Percentiles rank a stretch among this genome's conserved stretches.
Conservation (phyloP, 2,113 vertebrate species). For the Trematomus loennbergii region DNA sequence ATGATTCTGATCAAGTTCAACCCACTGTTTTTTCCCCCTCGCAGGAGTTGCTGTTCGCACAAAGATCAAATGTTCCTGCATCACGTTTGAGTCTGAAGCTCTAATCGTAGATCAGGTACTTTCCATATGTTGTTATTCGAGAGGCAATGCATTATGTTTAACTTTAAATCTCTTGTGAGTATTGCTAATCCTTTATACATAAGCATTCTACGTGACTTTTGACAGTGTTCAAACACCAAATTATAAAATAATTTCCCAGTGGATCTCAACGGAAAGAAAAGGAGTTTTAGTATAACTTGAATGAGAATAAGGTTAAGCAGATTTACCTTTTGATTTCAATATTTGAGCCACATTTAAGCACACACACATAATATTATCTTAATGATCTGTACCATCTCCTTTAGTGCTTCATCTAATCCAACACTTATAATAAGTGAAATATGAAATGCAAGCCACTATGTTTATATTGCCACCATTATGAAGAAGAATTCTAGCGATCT, state of each 20-base stretch:
- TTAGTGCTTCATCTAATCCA: not conserved
- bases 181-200: not conserved
- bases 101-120: conserved; percentile 15
- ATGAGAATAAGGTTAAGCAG: not conserved
- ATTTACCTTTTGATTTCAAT: not conserved
- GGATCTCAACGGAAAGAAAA: not conserved
- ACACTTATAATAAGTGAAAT: not conserved
- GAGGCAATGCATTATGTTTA: conserved; percentile 7
- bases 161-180: not conserved
- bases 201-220: not conserved
- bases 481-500: not conserved
- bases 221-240: not conserved
- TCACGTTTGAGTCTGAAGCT: conserved; percentile 11
- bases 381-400: not conserved
- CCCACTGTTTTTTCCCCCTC: conserved; percentile 1
- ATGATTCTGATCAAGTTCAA: conserved; percentile 39
- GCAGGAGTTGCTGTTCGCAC: not conserved
- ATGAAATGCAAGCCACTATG: not conserved
- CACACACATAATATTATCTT: not conserved
- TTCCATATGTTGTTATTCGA: conserved; percentile 23
- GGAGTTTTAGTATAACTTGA: not conserved
- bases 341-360: not conserved
- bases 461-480: not conserved
- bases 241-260: not conserved
- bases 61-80: conserved; percentile 15